Conservation (phyloP, 2,888 invertebrate species). For the Tetranychus piercei region DNA sequence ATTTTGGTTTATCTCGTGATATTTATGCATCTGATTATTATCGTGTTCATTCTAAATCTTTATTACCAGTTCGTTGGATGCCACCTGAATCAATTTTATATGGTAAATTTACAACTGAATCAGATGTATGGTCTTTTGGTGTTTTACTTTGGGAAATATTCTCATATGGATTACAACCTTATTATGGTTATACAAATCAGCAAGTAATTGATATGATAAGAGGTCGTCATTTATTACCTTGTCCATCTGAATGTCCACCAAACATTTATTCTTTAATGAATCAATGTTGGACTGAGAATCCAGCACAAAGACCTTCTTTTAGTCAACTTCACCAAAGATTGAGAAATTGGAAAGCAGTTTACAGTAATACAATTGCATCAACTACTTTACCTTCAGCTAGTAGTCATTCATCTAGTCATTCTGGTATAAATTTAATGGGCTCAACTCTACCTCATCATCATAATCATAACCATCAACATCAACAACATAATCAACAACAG, state of each 20-base stretch:
- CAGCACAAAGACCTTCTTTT: slow-evolving; percentile 75
- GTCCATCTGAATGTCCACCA: slow-evolving; percentile 78
- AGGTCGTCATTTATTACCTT: slow-evolving; percentile 71
- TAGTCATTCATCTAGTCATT: slow-evolving; percentile 14
- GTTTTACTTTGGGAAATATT: slow-evolving; percentile 97
- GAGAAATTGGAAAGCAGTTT: slow-evolving; percentile 43
- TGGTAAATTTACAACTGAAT: slow-evolving; percentile 90
- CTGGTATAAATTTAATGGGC: background rate
- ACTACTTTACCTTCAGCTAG: background rate
- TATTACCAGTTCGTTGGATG: slow-evolving; percentile 83
- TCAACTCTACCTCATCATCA: background rate
- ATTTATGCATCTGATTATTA: slow-evolving; percentile 84
- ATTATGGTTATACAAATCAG: slow-evolving; percentile 80
- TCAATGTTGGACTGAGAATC: slow-evolving; percentile 93
- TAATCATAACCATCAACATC: background rate
- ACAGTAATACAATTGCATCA: background rate
- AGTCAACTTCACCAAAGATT: slow-evolving; percentile 71
- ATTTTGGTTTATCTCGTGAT: slow-evolving; percentile 82
- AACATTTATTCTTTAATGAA: slow-evolving; percentile 86
- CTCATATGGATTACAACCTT: slow-evolving; percentile 89
- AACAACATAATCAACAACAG: background rate
- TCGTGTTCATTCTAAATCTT: slow-evolving; percentile 79
- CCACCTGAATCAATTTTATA: slow-evolving; percentile 95
- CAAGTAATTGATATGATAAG: slow-evolving; percentile 95
- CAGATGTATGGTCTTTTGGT: slow-evolving; percentile 96